A percentile compares a stretch with the other conserved stretches of the same genome.
These are phyloP conservation scores for Mellivora capensis DNA, from an alignment of 2,113 vertebrate genomes.

Conservation along the genomic window DNA sequence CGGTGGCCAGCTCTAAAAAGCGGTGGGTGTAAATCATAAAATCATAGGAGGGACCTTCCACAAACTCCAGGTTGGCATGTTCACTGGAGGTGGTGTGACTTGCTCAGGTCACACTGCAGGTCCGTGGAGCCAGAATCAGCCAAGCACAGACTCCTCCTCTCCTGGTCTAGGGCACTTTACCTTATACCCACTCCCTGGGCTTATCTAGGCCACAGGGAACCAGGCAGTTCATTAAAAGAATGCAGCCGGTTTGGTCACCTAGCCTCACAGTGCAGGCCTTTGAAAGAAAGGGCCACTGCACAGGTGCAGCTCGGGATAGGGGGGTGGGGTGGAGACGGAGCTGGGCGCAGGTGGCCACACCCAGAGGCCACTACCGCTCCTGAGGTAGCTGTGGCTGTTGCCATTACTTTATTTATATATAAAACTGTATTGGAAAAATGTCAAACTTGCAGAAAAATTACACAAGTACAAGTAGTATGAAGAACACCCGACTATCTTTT, in stretches of 20 bases:
- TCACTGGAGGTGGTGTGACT: neutral
- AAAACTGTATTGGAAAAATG: neutral
- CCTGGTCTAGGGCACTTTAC: neutral
- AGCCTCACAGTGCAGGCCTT: neutral
- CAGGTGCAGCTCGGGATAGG: fast-evolving
- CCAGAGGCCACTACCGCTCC: neutral
- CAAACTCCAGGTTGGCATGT: neutral
- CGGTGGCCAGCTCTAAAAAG: neutral
- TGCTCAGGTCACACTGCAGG: neutral
- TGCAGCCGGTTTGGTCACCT: neutral
- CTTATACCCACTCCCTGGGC: neutral
- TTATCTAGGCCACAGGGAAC: neutral
- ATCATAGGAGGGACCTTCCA: neutral
- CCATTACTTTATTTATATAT: neutral
- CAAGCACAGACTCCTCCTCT: neutral
- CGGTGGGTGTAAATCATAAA: neutral
- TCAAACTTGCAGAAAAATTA: neutral
- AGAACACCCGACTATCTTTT: neutral
- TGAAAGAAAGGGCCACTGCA: neutral
- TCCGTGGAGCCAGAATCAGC: neutral
- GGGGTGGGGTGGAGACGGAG: too few species aligned
- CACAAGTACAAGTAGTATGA: neutral
- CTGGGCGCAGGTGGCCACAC: fast-evolving
- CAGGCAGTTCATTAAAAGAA: neutral
- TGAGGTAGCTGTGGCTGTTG: too few species aligned